Evolutionary conservation across 2,113 vertebrate genomes (phyloP), one percentile per base, ranked within the genome.

Genomic region (Machaerirhynchus nigripectus): DNA sequence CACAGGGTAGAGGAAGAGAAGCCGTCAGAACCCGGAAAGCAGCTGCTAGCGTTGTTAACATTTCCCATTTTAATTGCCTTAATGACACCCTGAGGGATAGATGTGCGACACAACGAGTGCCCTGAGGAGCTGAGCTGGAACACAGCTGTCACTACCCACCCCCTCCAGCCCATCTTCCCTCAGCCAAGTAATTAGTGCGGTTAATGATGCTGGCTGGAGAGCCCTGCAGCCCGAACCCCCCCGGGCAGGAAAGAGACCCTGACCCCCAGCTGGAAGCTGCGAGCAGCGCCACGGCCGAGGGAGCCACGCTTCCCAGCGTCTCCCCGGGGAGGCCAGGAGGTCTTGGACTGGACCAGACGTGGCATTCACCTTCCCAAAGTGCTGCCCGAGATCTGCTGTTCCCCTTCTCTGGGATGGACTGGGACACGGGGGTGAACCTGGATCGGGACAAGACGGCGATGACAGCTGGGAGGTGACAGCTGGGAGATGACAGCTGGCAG

Each of bases 31-130:
- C 13, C 63, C 33, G 3, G 90, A 65, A 85, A 94, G 71, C 90
- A 76, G 85, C 71, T 27, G 53, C 77, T 82, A 65, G 53, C 1
- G 2, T 89, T 84, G 87, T 93, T 96, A 87, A 95, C 84, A 82
- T 81, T 87, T 91, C 89, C 82, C 81, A 55, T 95, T 87, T 90
- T 96, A 96, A 97, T 96, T 94, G 93, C 47, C 57, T 74, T 91
- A 95, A 96, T 73, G 90, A 94, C 23, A 15, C 93, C 88, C 95
- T 76, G 82, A 96, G 91, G 93, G 75, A 67, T 57, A 47, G 70
- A 87, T 63, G 68, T 24, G 90, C 59, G 87, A 93, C 59, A 85
- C 39, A 7, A 37, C 1, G 4, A 74, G 63, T 35, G 64, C 64
- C 76, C 10, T 0, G 39, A 95, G 84, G 77, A 87, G 84, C 89